phyloP scores from a whole-genome alignment of 2,888 invertebrate genomes.

The Holacanthella duospinosa region DNA sequence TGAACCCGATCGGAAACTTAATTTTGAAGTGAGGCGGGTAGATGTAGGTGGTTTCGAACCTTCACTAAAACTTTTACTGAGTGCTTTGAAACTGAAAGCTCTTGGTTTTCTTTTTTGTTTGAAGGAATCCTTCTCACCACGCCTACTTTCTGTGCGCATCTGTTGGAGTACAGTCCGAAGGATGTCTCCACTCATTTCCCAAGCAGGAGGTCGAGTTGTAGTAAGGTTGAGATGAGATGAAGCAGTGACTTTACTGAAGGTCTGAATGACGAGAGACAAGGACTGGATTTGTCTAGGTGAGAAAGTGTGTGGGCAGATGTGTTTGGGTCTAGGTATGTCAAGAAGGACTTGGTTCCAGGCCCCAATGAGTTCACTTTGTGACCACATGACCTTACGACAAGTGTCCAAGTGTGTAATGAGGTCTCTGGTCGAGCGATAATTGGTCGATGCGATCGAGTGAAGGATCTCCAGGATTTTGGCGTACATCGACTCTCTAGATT shows the following conservation, averaged over 20 bases:
- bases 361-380: conserved; percentile 30
- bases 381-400: conserved; percentile 19
- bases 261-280: conserved; percentile 26
- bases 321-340: conserved; percentile 24
- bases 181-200: conserved; percentile 36
- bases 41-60: too few species aligned
- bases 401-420: conserved; percentile 21
- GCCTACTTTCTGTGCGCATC: conserved; percentile 28
- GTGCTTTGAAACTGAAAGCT: conserved; percentile 19
- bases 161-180: conserved; percentile 32
- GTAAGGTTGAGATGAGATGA: conserved; percentile 9
- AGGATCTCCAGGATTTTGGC: conserved; percentile 25
- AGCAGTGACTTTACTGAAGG: conserved; percentile 22
- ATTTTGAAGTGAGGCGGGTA: neutral
- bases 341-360: conserved; percentile 24
- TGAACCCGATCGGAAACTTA: conserved; percentile 11
- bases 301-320: conserved; percentile 34
- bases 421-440: conserved; percentile 21
- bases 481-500: conserved; percentile 25
- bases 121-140: conserved; percentile 6
- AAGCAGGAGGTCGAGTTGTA: conserved; percentile 12
- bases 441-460: conserved; percentile 21
- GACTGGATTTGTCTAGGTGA: conserved; percentile 32
- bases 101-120: conserved; percentile 14
- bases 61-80: neutral